Evolutionary conservation across 92 coral and sea anemone species (phyloP).

Genomic region (Phymanthus crucifer): DNA sequence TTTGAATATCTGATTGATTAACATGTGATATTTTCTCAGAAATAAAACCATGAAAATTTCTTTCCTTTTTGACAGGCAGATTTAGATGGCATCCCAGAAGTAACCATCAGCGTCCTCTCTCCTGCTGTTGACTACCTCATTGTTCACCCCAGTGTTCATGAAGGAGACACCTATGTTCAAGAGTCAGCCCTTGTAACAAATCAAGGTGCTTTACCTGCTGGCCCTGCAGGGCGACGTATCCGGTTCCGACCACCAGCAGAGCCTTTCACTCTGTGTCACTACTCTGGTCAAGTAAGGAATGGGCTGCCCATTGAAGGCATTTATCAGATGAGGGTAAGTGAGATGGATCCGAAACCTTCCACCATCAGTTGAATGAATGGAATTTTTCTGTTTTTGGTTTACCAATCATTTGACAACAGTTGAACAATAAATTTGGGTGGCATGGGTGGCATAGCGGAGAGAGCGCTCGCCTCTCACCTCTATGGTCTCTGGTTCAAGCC

Average conservation of each 20-base stretch:
- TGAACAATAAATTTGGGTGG: too few species aligned
- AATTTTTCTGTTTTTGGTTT: too few species aligned
- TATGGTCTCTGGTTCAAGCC: too few species aligned
- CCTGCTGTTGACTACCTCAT: constrained; percentile 77
- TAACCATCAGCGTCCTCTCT: constrained; percentile 71
- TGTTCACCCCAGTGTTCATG: constrained; percentile 93
- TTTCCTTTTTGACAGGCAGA: constrained; percentile 80
- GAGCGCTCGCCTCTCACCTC: too few species aligned
- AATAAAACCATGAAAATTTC: too few species aligned
- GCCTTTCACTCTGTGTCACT: constrained; percentile 83
- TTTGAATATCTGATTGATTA: too few species aligned
- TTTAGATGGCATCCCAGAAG: constrained; percentile 90
- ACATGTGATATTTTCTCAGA: too few species aligned
- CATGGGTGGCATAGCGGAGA: too few species aligned
- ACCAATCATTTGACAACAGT: too few species aligned
- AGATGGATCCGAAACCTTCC: background rate
- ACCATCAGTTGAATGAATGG: too few species aligned
- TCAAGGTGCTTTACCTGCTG: constrained; percentile 54
- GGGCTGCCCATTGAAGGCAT: constrained; percentile 88
- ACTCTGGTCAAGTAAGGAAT: constrained; percentile 61
- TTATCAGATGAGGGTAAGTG: constrained; percentile 75
- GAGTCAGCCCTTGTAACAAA: constrained; percentile 42
- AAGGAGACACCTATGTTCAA: constrained; percentile 74
- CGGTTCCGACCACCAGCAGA: constrained; percentile 89
- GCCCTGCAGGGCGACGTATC: constrained; percentile 67